A percentile compares a stretch with the other conserved stretches of the same genome.
phyloP scores from a whole-genome alignment of 2,797 vertebrate genomes.

The Enteromius trimaculatus region DNA sequence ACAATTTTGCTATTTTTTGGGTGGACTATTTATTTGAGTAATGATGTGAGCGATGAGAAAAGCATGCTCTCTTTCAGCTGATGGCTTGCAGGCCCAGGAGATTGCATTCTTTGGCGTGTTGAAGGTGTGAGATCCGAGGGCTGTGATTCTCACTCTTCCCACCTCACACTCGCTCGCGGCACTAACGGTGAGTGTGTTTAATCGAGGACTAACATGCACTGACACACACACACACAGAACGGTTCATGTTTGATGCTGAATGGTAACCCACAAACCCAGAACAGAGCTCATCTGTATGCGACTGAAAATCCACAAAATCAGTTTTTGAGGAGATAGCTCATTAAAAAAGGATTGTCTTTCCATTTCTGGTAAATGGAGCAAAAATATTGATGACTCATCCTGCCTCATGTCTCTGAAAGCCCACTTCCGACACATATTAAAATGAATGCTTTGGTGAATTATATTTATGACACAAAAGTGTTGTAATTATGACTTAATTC shows the following conservation, averaged over 20 bases:
- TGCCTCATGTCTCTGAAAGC: neutral
- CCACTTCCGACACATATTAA: neutral
- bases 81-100: neutral
- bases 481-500: neutral
- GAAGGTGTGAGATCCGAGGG: conserved; percentile 19
- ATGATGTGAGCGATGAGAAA: neutral
- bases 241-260: too few species aligned
- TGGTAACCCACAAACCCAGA: neutral
- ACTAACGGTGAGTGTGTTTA: neutral
- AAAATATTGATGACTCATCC: neutral
- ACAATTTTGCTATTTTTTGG: neutral
- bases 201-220: neutral
- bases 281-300: neutral
- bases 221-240: neutral
- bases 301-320: neutral
- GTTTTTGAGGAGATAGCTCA: neutral
- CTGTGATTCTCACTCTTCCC: conserved; percentile 20
- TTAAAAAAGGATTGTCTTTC: neutral
- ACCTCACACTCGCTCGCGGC: conserved; percentile 3
- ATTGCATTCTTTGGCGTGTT: neutral
- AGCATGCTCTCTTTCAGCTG: neutral
- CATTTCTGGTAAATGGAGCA: neutral
- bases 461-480: too few species aligned
- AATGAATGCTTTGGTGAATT: neutral
- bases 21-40: neutral